These are phyloP conservation scores for Hoplodrina blanda DNA, from an alignment of 2,888 invertebrate species.

Conservation along the genomic window DNA sequence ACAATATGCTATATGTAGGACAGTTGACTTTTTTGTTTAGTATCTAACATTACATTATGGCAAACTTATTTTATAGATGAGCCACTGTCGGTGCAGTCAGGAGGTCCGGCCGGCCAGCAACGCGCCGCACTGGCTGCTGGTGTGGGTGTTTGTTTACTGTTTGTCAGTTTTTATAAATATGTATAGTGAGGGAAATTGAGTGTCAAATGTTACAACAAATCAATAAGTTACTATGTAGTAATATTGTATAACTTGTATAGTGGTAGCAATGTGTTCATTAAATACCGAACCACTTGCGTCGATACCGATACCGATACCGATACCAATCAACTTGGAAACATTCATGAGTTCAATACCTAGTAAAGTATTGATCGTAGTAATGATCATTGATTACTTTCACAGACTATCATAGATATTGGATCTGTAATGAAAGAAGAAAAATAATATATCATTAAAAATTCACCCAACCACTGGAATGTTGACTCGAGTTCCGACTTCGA, in stretches of 20 bases:
- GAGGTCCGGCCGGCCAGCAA: too few species aligned
- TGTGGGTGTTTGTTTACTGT: constrained; percentile 13
- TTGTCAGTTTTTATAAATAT: constrained; percentile 10
- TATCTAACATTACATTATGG: too few species aligned
- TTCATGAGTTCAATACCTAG: neutral
- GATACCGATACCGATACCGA: constrained; percentile 16
- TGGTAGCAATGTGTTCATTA: constrained; percentile 31
- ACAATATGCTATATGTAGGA: too few species aligned
- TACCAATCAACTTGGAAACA: neutral
- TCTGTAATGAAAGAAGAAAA: neutral
- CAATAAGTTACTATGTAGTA: neutral
- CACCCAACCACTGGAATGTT: neutral
- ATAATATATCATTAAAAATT: too few species aligned
- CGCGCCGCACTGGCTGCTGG: too few species aligned
- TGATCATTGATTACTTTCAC: neutral
- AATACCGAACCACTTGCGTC: neutral
- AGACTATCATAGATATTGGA: constrained; percentile 4
- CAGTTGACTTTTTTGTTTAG: too few species aligned
- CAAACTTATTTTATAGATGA: too few species aligned
- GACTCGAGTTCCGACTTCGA: neutral
- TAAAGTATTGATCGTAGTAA: constrained; percentile 24
- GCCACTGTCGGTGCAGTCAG: too few species aligned
- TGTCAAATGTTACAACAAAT: constrained; percentile 36
- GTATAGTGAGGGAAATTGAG: constrained; percentile 18
- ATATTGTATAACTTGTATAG: neutral